Base-by-base conservation (phyloP, 2,113 vertebrate genomes). In the Lycocorax pyrrhopterus region DNA sequence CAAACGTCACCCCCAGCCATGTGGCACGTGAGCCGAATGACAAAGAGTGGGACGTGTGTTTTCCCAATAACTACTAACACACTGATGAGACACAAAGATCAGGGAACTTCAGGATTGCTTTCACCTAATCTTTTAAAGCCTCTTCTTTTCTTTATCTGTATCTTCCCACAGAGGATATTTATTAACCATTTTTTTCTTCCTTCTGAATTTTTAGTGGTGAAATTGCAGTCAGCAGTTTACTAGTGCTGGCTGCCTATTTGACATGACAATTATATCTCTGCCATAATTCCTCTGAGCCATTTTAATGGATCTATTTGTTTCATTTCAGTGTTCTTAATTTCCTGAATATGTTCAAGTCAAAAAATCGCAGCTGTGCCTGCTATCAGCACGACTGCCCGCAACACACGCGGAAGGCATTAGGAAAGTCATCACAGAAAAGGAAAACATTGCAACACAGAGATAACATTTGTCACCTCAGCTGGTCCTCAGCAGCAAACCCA, bases 281-380 rank as follows among this genome's bases (percentile, higher is more conserved):
- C 85, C 73, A 73, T 95, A 96, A 97, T 90, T 94, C 87, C 94
- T 94, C 95, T 82, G 91, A 96, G 88, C 87, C 91, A 72, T 88
- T 94, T 95, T 67, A 96, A 96, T 94, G 87, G 93, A 96, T 95
- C 87, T 96, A 84, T 96, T 96, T 96, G 93, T 96, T 96, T 97
- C 94, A 96, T 94, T 91, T 94, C 92, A 46, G 75, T 88, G 93
- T 96, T 96, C 92, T 94, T 97, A 95, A 97, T 97, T 96, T 97
- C 90, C 95, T 96, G 93, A 96, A 82, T 86, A 94, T 83, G 90
- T 94, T 92, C 85, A 81, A 95, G 84, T 67, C 12, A 12, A 77
- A 87, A 90, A 94, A 59, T 32, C 7, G 5, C 96, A 95, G 95
- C 87, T 94, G 92, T 60, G 89, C 82, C 76, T 8, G 72, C 88